Conservation (phyloP, 2,888 invertebrate species). For the Amphipoea oculea region DNA sequence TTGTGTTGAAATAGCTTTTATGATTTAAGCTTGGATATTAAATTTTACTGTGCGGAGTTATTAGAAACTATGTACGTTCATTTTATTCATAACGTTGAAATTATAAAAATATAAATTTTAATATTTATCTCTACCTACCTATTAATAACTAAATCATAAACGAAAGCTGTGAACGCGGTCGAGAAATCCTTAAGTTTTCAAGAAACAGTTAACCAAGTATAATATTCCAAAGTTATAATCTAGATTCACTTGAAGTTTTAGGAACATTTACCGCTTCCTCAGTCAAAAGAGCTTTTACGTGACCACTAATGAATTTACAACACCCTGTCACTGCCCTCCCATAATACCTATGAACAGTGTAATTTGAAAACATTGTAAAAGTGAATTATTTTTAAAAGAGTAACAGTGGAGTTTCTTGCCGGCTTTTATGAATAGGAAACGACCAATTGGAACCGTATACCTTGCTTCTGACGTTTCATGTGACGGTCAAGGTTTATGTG, state of each 20-base stretch:
- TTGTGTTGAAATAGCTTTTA: slow-evolving; percentile 10
- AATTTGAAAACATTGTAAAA: no score
- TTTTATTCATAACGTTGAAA: not conserved
- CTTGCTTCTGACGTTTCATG: no score
- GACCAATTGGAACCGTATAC: no score
- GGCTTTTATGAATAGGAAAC: no score
- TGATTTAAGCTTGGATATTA: slow-evolving; percentile 1
- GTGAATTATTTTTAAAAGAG: no score
- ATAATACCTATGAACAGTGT: no score
- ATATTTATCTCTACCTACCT: not conserved
- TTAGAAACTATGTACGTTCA: not conserved
- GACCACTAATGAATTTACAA: slow-evolving; percentile 39
- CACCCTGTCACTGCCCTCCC: not conserved
- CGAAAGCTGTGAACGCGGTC: slow-evolving; percentile 2
- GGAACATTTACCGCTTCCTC: slow-evolving; percentile 34
- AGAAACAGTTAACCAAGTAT: slow-evolving; percentile 26
- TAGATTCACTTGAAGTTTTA: slow-evolving; percentile 39
- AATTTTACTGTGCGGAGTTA: not conserved
- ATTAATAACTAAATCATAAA: not conserved
- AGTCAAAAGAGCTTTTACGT: slow-evolving; percentile 26
- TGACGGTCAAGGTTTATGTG: no score
- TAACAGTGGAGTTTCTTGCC: no score
- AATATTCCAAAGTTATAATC: slow-evolving; percentile 35
- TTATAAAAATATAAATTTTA: not conserved
- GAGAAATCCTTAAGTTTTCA: slow-evolving; percentile 16